Evolutionary conservation across 2,113 vertebrate genomes (phyloP).

Genomic region (Phylloscopus trochilus): DNA sequence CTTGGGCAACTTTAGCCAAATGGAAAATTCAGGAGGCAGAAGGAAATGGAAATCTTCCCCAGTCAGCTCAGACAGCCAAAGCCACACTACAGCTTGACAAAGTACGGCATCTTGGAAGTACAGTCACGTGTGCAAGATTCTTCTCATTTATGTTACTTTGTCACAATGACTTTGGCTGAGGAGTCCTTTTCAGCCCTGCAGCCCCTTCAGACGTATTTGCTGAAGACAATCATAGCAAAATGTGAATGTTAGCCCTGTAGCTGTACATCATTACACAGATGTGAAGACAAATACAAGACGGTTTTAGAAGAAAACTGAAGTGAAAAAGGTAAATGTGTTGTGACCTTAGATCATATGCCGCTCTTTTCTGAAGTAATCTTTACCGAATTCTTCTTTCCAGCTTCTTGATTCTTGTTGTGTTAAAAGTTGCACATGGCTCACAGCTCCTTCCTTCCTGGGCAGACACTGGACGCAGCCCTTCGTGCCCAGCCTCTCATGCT

Average conservation of each 20-base stretch:
- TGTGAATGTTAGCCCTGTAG: conserved; percentile 60
- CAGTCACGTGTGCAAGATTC: conserved; percentile 18
- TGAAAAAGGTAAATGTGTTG: conserved; percentile 60
- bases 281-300: conserved; percentile 40
- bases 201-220: conserved; percentile 45
- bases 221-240: conserved; percentile 53
- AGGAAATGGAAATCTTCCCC: background rate
- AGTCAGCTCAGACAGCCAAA: background rate
- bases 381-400: conserved; percentile 39
- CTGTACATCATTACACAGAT: conserved; percentile 52
- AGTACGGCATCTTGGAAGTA: background rate
- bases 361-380: conserved; percentile 48
- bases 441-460: background rate
- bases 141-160: conserved; percentile 54
- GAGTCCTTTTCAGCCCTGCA: conserved; percentile 49
- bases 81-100: conserved; percentile 23
- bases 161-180: conserved; percentile 59
- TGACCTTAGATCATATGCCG: conserved; percentile 39
- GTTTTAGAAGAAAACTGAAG: conserved; percentile 59
- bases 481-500: background rate
- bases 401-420: background rate
- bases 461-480: background rate
- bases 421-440: background rate
- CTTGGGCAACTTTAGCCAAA: conserved; percentile 4
- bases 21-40: background rate